Evolutionary conservation across 2,888 invertebrate genomes (phyloP).

Genomic region (Folsomia candida): DNA sequence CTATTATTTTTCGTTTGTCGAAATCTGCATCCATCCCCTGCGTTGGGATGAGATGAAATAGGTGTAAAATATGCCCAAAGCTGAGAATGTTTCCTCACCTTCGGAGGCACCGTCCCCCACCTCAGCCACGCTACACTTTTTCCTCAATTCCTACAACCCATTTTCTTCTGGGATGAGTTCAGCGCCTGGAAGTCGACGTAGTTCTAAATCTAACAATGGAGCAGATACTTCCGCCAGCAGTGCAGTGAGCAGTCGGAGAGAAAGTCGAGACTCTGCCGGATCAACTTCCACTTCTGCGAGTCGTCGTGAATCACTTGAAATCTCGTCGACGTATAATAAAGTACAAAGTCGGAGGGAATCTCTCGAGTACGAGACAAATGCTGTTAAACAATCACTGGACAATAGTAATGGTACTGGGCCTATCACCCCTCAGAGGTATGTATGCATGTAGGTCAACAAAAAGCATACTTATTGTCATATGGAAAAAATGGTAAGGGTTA

Average conservation of each 20-base stretch:
- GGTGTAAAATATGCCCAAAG: neutral
- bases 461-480: no score
- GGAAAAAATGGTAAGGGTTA: no score
- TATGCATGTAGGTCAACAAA: no score
- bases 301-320: slow-evolving; percentile 1
- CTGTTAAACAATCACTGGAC: neutral
- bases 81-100: neutral
- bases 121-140: neutral
- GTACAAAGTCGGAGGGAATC: neutral
- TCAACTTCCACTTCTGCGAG: slow-evolving; percentile 8
- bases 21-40: no score
- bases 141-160: neutral
- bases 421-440: no score
- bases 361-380: no score
- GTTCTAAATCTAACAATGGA: neutral
- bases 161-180: neutral
- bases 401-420: slow-evolving; percentile 18
- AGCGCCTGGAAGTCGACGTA: neutral
- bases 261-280: slow-evolving; percentile 22
- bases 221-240: neutral
- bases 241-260: slow-evolving; percentile 19
- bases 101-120: neutral
- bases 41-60: neutral
- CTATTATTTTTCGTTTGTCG: no score
- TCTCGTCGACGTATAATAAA: neutral